Percentiles rank a stretch among this genome's conserved stretches.
Conservation (phyloP, 2,888 invertebrate genomes). For the Crocallis elinguaria region DNA sequence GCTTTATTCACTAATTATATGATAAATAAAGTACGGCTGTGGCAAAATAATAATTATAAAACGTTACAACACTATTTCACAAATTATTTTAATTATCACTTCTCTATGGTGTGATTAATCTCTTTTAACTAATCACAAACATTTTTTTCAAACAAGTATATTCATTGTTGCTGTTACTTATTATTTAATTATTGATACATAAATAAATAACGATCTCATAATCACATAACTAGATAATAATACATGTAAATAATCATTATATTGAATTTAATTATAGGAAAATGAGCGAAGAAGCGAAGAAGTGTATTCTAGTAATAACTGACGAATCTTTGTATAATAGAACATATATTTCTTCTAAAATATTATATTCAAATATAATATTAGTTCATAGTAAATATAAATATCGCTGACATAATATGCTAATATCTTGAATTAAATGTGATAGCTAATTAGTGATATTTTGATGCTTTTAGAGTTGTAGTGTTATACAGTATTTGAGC, state of each 20-base stretch:
- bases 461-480: constrained; percentile 52
- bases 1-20: too few species aligned
- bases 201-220: background rate
- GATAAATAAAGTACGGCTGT: too few species aligned
- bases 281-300: constrained; percentile 59
- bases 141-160: background rate
- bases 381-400: constrained; percentile 44
- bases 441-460: constrained; percentile 68
- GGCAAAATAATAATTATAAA: too few species aligned
- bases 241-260: constrained; percentile 13
- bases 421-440: constrained; percentile 47
- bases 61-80: too few species aligned
- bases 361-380: constrained; percentile 30
- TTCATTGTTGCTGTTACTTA: background rate
- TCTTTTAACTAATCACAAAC: too few species aligned
- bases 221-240: background rate
- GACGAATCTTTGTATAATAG: constrained; percentile 59
- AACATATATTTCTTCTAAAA: constrained; percentile 39
- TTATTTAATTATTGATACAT: background rate
- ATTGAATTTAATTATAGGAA: constrained; percentile 38
- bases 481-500: constrained; percentile 17
- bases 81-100: too few species aligned
- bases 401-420: constrained; percentile 35
- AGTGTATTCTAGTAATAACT: constrained; percentile 80
- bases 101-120: too few species aligned